A percentile compares a stretch with the other conserved stretches of the same genome.
These are phyloP conservation scores for Dryobota labecula DNA, from an alignment of 2,888 invertebrate genomes.

Conservation along the genomic window DNA sequence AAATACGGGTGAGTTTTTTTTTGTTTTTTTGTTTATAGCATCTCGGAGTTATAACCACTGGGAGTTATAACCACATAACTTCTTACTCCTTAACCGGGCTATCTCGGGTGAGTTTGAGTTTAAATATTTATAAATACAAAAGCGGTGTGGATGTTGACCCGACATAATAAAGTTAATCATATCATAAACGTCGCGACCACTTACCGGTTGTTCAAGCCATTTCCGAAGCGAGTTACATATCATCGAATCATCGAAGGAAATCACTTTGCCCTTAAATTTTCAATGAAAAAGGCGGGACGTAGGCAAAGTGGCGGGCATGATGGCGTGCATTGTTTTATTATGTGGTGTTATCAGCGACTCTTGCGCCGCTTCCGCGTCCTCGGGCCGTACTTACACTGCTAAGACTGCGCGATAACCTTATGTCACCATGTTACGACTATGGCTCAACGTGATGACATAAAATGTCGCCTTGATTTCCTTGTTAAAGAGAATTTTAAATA, in stretches of 20 bases:
- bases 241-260: constrained; percentile 51
- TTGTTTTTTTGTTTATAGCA: too few relatives aligned
- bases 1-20: constrained; percentile 44
- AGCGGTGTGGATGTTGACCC: constrained; percentile 16
- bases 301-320: constrained; percentile 57
- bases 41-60: too few relatives aligned
- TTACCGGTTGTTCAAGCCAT: constrained; percentile 25
- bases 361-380: constrained; percentile 74
- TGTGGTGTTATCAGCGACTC: constrained; percentile 72
- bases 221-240: constrained; percentile 28
- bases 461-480: constrained; percentile 51
- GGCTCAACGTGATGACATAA: constrained; percentile 50
- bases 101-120: constrained; percentile 32
- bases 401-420: constrained; percentile 62
- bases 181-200: constrained; percentile 31
- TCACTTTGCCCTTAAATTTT: constrained; percentile 63
- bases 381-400: constrained; percentile 49
- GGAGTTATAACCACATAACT: too few relatives aligned
- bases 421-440: constrained; percentile 50
- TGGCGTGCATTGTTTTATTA: constrained; percentile 77
- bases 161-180: constrained; percentile 40
- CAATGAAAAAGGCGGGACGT: constrained; percentile 61
- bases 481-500: constrained; percentile 36
- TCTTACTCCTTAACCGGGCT: too few relatives aligned
- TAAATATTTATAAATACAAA: constrained; percentile 29